Conservation (phyloP, 2,113 vertebrate genomes). For the Megaceryle torquata region DNA sequence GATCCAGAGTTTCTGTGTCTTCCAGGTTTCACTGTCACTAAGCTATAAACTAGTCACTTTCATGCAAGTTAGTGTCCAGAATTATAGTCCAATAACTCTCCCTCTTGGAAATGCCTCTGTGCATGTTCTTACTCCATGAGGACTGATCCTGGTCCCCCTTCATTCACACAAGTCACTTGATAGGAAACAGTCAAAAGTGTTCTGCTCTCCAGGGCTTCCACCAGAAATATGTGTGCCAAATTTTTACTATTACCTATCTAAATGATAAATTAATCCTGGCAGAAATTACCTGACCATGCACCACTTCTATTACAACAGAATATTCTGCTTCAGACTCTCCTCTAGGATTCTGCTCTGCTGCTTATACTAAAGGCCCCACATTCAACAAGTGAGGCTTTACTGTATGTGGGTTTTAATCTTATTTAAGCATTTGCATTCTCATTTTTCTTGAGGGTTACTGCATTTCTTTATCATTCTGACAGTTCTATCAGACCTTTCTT, state of each 20-base stretch:
- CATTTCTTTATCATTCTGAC: slow-evolving; percentile 17
- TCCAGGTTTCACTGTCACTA: not conserved
- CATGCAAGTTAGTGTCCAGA: not conserved
- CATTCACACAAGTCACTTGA: not conserved
- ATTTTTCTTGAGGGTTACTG: slow-evolving; percentile 4
- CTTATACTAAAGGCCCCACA: not conserved
- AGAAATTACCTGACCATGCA: not conserved
- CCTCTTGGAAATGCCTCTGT: not conserved
- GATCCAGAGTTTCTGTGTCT: not conserved
- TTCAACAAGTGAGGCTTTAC: not conserved
- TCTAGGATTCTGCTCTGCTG: not conserved
- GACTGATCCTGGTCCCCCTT: not conserved
- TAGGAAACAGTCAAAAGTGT: not conserved
- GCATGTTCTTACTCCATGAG: not conserved
- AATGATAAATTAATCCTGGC: not conserved
- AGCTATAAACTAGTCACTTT: not conserved
- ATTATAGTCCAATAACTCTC: not conserved
- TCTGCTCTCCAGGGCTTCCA: not conserved
- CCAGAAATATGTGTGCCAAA: not conserved
- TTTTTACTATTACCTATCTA: not conserved
- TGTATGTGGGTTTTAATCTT: not conserved
- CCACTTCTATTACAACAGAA: not conserved
- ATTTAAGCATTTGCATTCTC: not conserved
- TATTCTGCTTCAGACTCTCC: not conserved
- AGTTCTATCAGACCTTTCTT: not conserved